Evolutionary conservation across 2,888 invertebrate species (phyloP).

Genomic region (Megaustenia siamemsis): DNA sequence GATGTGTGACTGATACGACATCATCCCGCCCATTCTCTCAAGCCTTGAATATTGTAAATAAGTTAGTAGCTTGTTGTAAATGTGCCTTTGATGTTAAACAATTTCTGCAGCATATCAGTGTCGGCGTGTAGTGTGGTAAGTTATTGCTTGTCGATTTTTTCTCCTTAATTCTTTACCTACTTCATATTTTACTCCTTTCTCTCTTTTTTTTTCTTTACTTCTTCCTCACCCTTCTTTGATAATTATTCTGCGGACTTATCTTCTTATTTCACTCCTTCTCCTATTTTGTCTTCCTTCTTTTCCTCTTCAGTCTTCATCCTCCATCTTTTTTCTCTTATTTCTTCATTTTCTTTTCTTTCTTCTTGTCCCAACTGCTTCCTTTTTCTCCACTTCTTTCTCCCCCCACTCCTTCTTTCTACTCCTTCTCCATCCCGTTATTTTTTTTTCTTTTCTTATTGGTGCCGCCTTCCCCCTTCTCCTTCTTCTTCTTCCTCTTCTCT

Average conservation of each 20-base stretch:
- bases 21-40: background rate
- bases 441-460: background rate
- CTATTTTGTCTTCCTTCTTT: too few species aligned
- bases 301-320: too few species aligned
- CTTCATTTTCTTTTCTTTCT: too few species aligned
- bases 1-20: background rate
- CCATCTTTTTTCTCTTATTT: too few species aligned
- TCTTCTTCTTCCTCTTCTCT: background rate
- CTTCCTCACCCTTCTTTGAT: background rate
- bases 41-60: background rate
- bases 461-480: background rate
- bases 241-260: background rate
- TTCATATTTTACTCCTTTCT: conserved; percentile 29
- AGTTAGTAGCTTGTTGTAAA: too few species aligned
- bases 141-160: background rate
- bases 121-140: background rate
- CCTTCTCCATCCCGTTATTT: background rate
- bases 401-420: too few species aligned
- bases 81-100: too few species aligned
- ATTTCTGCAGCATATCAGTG: too few species aligned
- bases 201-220: conserved; percentile 14
- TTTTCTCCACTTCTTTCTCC: too few species aligned
- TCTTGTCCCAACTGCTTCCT: background rate
- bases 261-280: background rate
- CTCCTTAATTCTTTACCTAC: conserved; percentile 29